These are phyloP conservation scores for Hycleus phaleratus DNA, from an alignment of 1,140 invertebrate species.

Conservation along the genomic window DNA sequence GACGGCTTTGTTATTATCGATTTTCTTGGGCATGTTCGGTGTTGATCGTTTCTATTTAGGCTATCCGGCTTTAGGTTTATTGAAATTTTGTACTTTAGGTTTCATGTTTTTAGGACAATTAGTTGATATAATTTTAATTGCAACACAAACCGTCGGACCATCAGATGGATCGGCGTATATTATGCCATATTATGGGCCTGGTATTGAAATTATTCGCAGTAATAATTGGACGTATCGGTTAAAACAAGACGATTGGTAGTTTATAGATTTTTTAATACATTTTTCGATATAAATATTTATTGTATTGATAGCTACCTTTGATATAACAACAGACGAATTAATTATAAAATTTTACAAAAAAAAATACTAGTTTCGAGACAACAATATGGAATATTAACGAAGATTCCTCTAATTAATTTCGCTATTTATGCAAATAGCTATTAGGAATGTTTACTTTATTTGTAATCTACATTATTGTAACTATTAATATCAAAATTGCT, in stretches of 20 bases:
- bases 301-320: neutral
- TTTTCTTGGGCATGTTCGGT: conserved; percentile 97
- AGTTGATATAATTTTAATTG: conserved; percentile 91
- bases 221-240: conserved; percentile 81
- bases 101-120: conserved; percentile 96
- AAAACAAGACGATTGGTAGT: conserved; percentile 71
- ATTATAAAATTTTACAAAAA: no score
- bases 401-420: no score
- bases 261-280: neutral
- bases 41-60: conserved; percentile 94
- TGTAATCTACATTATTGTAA: no score
- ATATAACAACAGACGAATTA: no score
- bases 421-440: no score
- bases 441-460: no score
- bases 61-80: conserved; percentile 87
- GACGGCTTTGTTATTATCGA: conserved; percentile 83
- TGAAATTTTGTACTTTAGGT: conserved; percentile 92
- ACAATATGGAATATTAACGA: no score
- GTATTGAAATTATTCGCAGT: conserved; percentile 69
- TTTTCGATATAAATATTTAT: neutral
- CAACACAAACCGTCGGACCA: conserved; percentile 82
- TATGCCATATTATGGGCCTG: conserved; percentile 88
- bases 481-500: no score
- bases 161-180: conserved; percentile 95
- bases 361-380: no score